These are phyloP conservation scores for Cataglyphis hispanica DNA, from an alignment of 1,140 invertebrate species.

Conservation along the genomic window DNA sequence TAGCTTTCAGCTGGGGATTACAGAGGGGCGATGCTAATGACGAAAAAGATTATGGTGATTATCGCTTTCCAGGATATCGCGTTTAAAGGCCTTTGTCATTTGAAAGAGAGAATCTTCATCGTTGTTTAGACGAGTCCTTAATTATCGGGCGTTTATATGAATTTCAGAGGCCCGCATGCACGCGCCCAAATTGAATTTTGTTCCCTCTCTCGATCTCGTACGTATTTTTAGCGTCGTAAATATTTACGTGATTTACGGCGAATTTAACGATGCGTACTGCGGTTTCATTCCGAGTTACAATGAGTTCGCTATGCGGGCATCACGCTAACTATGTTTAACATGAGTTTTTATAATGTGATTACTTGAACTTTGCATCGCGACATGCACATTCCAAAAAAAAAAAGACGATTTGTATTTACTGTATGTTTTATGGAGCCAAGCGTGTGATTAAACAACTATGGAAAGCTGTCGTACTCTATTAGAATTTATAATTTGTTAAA, in stretches of 20 bases:
- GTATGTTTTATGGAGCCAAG: slow-evolving; percentile 16
- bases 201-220: neutral
- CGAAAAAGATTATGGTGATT: slow-evolving; percentile 48
- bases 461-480: slow-evolving; percentile 30
- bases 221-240: slow-evolving; percentile 56
- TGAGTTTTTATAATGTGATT: slow-evolving; percentile 41
- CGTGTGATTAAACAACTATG: slow-evolving; percentile 35
- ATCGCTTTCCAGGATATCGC: slow-evolving; percentile 2
- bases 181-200: slow-evolving; percentile 6
- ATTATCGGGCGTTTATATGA: slow-evolving; percentile 48
- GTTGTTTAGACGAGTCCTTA: slow-evolving; percentile 18
- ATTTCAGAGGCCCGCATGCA: slow-evolving; percentile 58
- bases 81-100: neutral
- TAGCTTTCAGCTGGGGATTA: slow-evolving; percentile 1
- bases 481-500: slow-evolving; percentile 27
- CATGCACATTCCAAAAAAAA: slow-evolving; percentile 10
- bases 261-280: slow-evolving; percentile 44
- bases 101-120: neutral
- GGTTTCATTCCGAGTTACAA: slow-evolving; percentile 12
- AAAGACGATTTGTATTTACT: slow-evolving; percentile 35
- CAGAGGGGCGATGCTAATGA: slow-evolving; percentile 48
- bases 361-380: slow-evolving; percentile 31
- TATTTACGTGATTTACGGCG: slow-evolving; percentile 57
- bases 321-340: slow-evolving; percentile 35
- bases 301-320: slow-evolving; percentile 36